A percentile compares a stretch with the other conserved stretches of the same genome.
Evolutionary conservation across 1,140 invertebrate species (phyloP).

Genomic region (Drosophila equinoxialis): DNA sequence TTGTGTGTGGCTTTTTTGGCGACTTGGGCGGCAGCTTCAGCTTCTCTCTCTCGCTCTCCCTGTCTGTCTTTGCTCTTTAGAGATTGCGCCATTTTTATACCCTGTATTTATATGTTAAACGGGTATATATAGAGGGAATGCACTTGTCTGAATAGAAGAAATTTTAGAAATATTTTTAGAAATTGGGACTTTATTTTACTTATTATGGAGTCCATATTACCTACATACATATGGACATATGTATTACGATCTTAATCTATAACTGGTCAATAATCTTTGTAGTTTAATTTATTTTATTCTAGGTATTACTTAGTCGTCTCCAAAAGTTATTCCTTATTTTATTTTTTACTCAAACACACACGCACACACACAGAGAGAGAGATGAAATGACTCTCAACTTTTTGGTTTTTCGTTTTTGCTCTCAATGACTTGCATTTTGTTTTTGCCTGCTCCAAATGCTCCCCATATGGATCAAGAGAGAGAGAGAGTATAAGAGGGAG

Average conservation of each 20-base stretch:
- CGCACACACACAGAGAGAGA: background rate
- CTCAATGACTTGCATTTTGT: slow-evolving; percentile 79
- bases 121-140: background rate
- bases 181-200: no score
- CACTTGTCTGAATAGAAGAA: no score
- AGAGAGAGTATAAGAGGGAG: slow-evolving; percentile 17
- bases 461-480: slow-evolving; percentile 34
- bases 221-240: no score
- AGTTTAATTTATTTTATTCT: no score
- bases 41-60: slow-evolving; percentile 61
- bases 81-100: slow-evolving; percentile 66
- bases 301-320: background rate
- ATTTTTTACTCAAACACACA: slow-evolving; percentile 40
- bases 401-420: slow-evolving; percentile 66
- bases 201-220: no score
- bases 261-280: no score
- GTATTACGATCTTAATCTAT: no score
- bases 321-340: background rate
- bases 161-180: no score
- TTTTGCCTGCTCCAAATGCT: slow-evolving; percentile 64
- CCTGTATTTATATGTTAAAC: background rate
- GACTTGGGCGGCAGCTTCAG: slow-evolving; percentile 71
- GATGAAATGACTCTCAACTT: slow-evolving; percentile 58
- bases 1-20: slow-evolving; percentile 75
- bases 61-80: slow-evolving; percentile 53